A percentile compares a stretch with the other conserved stretches of the same genome.
These are phyloP conservation scores for Nothura maculosa DNA, from an alignment of 2,797 vertebrate species.

Conservation along the genomic window DNA sequence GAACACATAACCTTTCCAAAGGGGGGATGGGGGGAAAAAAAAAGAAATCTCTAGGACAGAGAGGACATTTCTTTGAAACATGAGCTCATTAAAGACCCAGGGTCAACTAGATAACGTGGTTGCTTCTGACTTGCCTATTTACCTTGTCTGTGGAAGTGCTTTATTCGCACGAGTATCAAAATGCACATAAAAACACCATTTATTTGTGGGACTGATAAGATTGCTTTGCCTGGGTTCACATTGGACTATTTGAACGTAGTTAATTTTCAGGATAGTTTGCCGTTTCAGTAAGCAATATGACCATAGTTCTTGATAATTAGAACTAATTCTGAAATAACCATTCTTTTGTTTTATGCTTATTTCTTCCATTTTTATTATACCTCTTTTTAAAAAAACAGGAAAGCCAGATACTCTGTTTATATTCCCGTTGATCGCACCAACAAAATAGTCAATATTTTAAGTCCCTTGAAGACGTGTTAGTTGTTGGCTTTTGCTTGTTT, in stretches of 20 bases:
- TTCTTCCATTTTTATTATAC: neutral
- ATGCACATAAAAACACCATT: neutral
- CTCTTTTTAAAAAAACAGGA: neutral
- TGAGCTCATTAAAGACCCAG: neutral
- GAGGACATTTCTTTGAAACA: neutral
- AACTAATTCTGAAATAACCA: neutral
- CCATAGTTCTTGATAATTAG: neutral
- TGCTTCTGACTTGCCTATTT: neutral
- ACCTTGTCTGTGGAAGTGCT: neutral
- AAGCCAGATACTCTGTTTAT: too few relatives aligned
- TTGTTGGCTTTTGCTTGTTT: neutral
- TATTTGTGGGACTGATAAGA: neutral
- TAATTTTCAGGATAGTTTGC: neutral
- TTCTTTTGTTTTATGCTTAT: neutral
- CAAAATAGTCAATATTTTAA: neutral
- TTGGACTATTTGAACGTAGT: neutral
- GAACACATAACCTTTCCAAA: neutral
- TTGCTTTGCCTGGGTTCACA: neutral
- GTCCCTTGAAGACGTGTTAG: neutral
- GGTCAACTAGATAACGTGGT: neutral
- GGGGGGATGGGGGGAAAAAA: too few relatives aligned
- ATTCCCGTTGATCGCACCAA: too few relatives aligned
- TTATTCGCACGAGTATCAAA: neutral
- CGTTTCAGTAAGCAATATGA: accelerated
- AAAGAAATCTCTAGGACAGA: neutral